Base-by-base conservation (phyloP, 1,140 invertebrate species). In the Papilio aristodemus region DNA sequence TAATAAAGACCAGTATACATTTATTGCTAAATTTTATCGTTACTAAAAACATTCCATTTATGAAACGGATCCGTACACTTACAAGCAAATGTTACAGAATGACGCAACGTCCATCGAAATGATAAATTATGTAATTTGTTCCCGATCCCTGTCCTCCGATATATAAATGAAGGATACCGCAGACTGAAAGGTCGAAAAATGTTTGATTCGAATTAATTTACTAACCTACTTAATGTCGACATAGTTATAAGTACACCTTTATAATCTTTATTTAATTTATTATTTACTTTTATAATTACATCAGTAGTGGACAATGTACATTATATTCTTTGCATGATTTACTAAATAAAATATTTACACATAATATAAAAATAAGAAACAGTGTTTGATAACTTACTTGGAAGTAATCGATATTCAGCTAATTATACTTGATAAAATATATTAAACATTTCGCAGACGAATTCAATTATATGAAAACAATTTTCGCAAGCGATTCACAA, bases 401-500 rank as follows among this genome's bases (percentile, higher is more conserved):
- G 27, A 32, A 2, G 27, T 22, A 54, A 54, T 54, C 9, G 4
- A 54, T 54, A 54, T 54, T 54, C 46, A 54, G 46, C 46, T 54
- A 54, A 54, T 54, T 50, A 46, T 46, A 50, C 46, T 50, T 50
- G 10, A 22, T 50, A 50, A 50, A 50, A 54, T 9, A 54, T 54
- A 17, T 46, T 43, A 46, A 46, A 46, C 43, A 46, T 19, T 25
- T 46, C 46, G 19, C 46, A 54, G 46, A 54, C 46, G 46, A 54
- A 54, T 54, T 54, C 46, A 54, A 54, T 54, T 54, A 54, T 25
- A 54, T 54, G 46, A 54, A 54, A 54, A 54, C 46, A 54, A 54
- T 54, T 54, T 54, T 54, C 46, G 19, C 17, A 25, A 54, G 19
- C 46, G 46, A 54, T 54, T 54, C 46, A 54, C 46, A 54, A 54